phyloP scores from a whole-genome alignment of 2,888 invertebrate species.

The Agrochola macilenta region DNA sequence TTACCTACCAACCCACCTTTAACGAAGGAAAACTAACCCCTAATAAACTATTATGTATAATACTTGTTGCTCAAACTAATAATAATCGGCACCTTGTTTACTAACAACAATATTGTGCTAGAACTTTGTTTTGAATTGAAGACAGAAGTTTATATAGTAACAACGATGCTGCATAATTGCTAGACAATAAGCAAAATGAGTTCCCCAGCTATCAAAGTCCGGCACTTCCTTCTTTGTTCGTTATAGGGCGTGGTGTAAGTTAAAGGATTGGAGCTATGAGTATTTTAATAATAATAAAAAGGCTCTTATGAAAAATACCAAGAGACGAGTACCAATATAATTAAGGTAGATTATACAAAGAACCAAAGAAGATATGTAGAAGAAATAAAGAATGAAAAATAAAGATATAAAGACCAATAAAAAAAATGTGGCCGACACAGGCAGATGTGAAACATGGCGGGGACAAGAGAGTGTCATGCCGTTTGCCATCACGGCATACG shows the following conservation, averaged over 20 bases:
- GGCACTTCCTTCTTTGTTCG: constrained; percentile 51
- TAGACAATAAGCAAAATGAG: constrained; percentile 60
- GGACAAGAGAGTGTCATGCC: too few species aligned
- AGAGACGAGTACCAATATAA: not conserved
- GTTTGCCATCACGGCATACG: too few species aligned
- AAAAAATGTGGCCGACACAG: not conserved
- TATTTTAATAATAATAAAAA: not conserved
- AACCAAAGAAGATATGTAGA: too few species aligned
- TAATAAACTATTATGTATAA: not conserved
- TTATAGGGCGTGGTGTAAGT: constrained; percentile 35
- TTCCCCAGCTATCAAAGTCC: constrained; percentile 56
- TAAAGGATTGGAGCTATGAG: not conserved
- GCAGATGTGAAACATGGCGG: not conserved
- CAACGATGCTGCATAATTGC: constrained; percentile 60
- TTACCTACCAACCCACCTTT: not conserved
- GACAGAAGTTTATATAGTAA: constrained; percentile 47
- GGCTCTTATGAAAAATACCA: not conserved
- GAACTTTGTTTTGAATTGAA: constrained; percentile 55
- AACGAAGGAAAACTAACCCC: not conserved
- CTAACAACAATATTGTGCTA: constrained; percentile 35
- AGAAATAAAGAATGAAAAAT: not conserved
- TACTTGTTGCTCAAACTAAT: constrained; percentile 50
- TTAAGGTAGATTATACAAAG: not conserved
- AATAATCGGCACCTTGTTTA: constrained; percentile 51
- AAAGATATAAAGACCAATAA: not conserved